Evolutionary conservation across 2,888 invertebrate genomes (phyloP).

Genomic region (Penaeus monodon): DNA sequence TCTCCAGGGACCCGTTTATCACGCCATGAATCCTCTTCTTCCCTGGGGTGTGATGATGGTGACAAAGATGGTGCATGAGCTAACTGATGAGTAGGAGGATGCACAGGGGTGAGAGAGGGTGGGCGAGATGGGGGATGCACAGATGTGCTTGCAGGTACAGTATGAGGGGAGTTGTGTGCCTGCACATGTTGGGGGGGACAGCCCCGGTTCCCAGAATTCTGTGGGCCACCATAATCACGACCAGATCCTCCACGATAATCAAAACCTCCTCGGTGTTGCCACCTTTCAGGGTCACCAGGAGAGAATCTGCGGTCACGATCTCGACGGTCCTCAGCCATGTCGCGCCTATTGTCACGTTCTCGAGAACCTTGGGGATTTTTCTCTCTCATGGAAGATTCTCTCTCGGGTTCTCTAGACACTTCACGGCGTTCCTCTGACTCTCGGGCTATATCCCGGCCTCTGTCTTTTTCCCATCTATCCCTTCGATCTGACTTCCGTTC

Average conservation of each 20-base stretch:
- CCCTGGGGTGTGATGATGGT: conserved; percentile 66
- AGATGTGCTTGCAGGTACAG: neutral
- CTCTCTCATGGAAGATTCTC: conserved; percentile 32
- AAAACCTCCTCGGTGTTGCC: conserved; percentile 48
- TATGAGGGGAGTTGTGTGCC: conserved; percentile 1
- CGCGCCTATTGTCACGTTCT: conserved; percentile 35
- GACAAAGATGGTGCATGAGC: conserved; percentile 31
- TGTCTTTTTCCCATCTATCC: conserved; percentile 50
- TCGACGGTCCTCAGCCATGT: conserved; percentile 52
- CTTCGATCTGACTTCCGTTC: conserved; percentile 47
- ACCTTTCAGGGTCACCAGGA: conserved; percentile 50
- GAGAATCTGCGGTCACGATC: conserved; percentile 44
- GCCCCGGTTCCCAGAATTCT: conserved; percentile 44
- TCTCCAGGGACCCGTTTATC: conserved; percentile 80
- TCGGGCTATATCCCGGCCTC: conserved; percentile 16
- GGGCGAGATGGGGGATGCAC: conserved; percentile 30
- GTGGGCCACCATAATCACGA: conserved; percentile 33
- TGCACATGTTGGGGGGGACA: conserved; percentile 28
- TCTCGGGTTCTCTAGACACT: conserved; percentile 26
- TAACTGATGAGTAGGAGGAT: conserved; percentile 38
- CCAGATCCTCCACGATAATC: conserved; percentile 38
- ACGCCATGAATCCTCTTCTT: conserved; percentile 80
- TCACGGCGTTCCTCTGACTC: conserved; percentile 36
- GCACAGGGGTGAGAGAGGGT: conserved; percentile 34
- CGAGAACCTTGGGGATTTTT: conserved; percentile 37